Percentiles rank a stretch among this genome's conserved stretches.
These are phyloP conservation scores for Parapristionchus giblindavisi DNA, from an alignment of 2,888 invertebrate genomes.

Conservation along the genomic window DNA sequence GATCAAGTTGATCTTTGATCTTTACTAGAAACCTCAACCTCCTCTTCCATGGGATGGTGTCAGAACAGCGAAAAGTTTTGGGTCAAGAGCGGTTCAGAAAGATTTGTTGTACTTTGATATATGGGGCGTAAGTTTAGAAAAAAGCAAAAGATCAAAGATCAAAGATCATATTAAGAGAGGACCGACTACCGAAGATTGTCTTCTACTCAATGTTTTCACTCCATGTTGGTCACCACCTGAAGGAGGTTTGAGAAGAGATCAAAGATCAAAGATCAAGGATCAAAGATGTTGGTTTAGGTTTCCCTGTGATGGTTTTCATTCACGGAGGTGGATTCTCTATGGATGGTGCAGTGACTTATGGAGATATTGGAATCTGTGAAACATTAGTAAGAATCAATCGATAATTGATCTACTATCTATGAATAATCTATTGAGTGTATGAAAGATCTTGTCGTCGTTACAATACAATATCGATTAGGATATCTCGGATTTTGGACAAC, in stretches of 20 bases:
- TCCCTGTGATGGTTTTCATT: conserved; percentile 46
- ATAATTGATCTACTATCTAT: neutral
- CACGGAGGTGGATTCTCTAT: conserved; percentile 55
- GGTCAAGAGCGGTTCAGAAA: conserved; percentile 46
- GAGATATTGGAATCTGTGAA: conserved; percentile 52
- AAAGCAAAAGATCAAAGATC: too few relatives aligned
- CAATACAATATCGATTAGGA: conserved; percentile 57
- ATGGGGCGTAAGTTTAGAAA: conserved; percentile 14
- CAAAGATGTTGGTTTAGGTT: conserved; percentile 14
- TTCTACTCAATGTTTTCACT: conserved; percentile 25
- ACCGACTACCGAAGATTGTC: conserved; percentile 22
- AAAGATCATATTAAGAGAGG: conserved; percentile 5
- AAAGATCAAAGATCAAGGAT: neutral
- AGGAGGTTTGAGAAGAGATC: neutral
- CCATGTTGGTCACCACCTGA: conserved; percentile 18
- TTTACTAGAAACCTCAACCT: conserved; percentile 45
- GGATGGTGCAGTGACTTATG: conserved; percentile 51
- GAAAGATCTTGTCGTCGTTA: conserved; percentile 54
- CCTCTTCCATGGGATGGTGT: conserved; percentile 51
- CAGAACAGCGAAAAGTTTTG: conserved; percentile 45
- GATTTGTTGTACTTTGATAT: conserved; percentile 36
- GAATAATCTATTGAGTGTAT: conserved; percentile 31
- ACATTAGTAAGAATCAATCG: conserved; percentile 38
- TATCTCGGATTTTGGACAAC: conserved; percentile 55
- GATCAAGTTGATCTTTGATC: neutral